A percentile compares a stretch with the other conserved stretches of the same genome.
phyloP scores from a whole-genome alignment of 1,140 invertebrate species.

The Limonius californicus region DNA sequence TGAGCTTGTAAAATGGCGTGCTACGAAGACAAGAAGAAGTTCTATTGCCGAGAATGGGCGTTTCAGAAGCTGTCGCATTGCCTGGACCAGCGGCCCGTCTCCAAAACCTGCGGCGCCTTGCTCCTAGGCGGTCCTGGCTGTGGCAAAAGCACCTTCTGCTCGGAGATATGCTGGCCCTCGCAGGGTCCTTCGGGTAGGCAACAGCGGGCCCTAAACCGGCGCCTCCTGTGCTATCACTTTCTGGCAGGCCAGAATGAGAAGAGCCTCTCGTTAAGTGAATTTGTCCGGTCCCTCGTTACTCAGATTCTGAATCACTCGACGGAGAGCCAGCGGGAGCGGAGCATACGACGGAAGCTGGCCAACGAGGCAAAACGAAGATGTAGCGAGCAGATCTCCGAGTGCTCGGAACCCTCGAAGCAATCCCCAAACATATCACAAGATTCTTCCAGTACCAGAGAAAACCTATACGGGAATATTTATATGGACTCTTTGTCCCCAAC shows the following conservation, averaged over 20 bases:
- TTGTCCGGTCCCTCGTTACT: slow-evolving; percentile 77
- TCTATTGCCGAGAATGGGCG: slow-evolving; percentile 88
- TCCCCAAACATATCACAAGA: slow-evolving; percentile 28
- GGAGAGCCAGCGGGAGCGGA: slow-evolving; percentile 44
- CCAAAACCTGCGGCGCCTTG: slow-evolving; percentile 76
- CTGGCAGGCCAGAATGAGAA: slow-evolving; percentile 64
- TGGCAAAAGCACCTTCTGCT: slow-evolving; percentile 81
- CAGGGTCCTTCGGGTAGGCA: slow-evolving; percentile 60
- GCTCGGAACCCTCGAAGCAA: slow-evolving; percentile 23
- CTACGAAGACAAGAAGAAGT: slow-evolving; percentile 58
- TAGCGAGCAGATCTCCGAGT: neutral
- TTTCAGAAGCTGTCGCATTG: slow-evolving; percentile 91
- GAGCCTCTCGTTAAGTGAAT: slow-evolving; percentile 73
- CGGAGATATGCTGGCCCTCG: slow-evolving; percentile 74
- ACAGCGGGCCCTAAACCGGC: slow-evolving; percentile 67
- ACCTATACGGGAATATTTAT: slow-evolving; percentile 40
- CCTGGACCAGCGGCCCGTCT: slow-evolving; percentile 74
- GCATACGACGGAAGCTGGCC: slow-evolving; percentile 38
- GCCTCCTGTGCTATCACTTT: slow-evolving; percentile 79
- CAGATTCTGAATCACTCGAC: slow-evolving; percentile 68
- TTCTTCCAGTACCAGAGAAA: slow-evolving; percentile 28
- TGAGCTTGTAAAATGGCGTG: neutral
- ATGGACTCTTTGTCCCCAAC: slow-evolving; percentile 35
- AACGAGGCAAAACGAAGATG: slow-evolving; percentile 28
- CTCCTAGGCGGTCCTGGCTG: slow-evolving; percentile 85